Base-by-base conservation (phyloP, 1,140 invertebrate species). In the Leptinotarsa texana region DNA sequence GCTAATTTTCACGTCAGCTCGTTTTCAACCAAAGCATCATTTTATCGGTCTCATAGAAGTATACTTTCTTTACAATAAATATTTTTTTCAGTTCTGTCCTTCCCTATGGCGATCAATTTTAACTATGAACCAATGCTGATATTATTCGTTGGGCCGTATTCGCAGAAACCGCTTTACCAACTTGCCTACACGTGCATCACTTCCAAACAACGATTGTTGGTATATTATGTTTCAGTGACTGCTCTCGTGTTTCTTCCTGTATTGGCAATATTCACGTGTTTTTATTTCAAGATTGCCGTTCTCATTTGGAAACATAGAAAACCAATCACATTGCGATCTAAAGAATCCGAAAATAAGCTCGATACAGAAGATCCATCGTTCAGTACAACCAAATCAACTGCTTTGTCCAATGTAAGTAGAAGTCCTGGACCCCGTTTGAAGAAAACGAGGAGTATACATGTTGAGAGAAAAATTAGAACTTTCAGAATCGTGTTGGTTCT, bases 171-270 rank as follows among this genome's bases (percentile, higher is more conserved):
- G 21, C 17, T 65, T 13, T 72, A 67, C 70, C 69, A 69, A 66
- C 68, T 72, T 48, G 77, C 74, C 47, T 67, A 80, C 47, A 72
- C 86, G 73, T 86, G 84, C 72, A 13, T 85, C 4, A 74, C 73
- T 15, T 75, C 79, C 51, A 84, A 87, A 82, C 71, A 78, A 75
- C 82, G 66, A 63, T 81, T 77, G 82, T 86, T 75, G 84, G 85
- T 80, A 79, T 87, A 75, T 78, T 85, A 81, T 69, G 75, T 82
- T 4, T 69, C 68, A 8, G 79, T 89, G 11, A 87, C 87, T 48
- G 74, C 82, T n/a, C 79, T 88, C 6, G 86, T 90, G 75, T 90
- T 90, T 68, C 22, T 88, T 33, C 88, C 89, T 13, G 84, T 89
- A 57, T 82, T 87, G 24, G 77, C 84, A 27, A 84, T 87, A 65